Evolutionary conservation across 2,888 invertebrate genomes (phyloP).

Genomic region (Siphlonurus alternatus): DNA sequence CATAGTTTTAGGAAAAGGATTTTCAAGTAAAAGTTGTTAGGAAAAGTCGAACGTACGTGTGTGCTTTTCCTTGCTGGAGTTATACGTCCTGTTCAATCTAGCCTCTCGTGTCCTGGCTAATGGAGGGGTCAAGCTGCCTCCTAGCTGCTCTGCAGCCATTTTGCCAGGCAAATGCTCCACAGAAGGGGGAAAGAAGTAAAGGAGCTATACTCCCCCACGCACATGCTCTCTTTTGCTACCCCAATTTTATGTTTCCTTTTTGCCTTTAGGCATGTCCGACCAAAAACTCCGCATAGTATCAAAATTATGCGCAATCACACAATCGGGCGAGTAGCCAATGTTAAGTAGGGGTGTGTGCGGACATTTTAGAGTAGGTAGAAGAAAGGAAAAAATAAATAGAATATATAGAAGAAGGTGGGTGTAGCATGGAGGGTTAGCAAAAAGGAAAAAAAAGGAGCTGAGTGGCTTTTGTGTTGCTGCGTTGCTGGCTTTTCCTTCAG

Average conservation of each 20-base stretch:
- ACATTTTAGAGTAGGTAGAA: background rate
- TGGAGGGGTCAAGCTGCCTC: background rate
- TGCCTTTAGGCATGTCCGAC: background rate
- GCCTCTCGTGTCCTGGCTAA: background rate
- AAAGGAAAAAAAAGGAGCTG: background rate
- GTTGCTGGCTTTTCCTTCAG: background rate
- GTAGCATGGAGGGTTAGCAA: background rate
- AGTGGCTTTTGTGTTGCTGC: background rate
- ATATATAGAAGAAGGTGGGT: background rate
- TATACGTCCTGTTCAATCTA: background rate
- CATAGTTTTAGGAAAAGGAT: no score
- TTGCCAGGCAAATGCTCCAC: background rate
- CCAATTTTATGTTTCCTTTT: background rate
- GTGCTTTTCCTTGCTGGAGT: no score
- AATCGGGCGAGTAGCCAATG: background rate
- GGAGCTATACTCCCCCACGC: background rate
- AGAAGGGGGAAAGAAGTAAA: background rate
- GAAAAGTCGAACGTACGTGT: no score
- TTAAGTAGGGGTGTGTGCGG: background rate
- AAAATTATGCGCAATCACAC: background rate
- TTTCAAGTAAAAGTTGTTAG: no score
- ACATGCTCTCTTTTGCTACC: background rate
- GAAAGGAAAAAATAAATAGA: background rate
- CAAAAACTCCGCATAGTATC: background rate
- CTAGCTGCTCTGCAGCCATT: background rate